Percentiles rank a stretch among this genome's conserved stretches.
These are phyloP conservation scores for Netelia virgata DNA, from an alignment of 2,888 invertebrate species.

Conservation along the genomic window DNA sequence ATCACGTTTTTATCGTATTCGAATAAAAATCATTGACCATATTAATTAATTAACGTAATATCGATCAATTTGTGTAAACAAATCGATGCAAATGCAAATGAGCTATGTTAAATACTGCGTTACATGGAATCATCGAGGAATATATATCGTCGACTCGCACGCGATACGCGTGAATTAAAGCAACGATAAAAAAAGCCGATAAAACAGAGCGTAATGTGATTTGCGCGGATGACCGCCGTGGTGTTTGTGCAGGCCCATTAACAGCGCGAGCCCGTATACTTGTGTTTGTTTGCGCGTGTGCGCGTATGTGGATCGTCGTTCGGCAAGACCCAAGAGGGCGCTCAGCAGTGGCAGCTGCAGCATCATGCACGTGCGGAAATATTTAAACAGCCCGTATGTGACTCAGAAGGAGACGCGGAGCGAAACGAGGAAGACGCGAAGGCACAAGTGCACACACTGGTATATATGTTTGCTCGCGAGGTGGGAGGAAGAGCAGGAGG, in stretches of 20 bases:
- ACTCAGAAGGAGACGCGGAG: conserved; percentile 27
- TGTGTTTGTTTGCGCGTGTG: not conserved
- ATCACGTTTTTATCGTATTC: too few species aligned
- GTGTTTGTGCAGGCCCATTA: conserved; percentile 44
- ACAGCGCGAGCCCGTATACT: conserved; percentile 19
- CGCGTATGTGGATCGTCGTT: conserved; percentile 4
- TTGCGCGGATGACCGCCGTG: conserved; percentile 1
- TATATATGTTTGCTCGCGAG: conserved; percentile 4
- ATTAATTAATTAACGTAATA: too few species aligned
- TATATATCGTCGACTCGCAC: conserved; percentile 3
- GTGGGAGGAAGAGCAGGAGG: too few species aligned
- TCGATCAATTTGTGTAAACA: not conserved
- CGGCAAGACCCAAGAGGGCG: conserved; percentile 25
- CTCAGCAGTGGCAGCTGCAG: conserved; percentile 19
- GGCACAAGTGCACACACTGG: not conserved
- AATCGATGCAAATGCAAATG: not conserved
- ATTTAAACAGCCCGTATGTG: conserved; percentile 43
- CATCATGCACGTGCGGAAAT: conserved; percentile 51
- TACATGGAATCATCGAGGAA: not conserved
- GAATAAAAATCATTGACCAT: too few species aligned
- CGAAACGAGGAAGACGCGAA: not conserved
- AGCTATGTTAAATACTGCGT: not conserved
- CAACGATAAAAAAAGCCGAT: not conserved
- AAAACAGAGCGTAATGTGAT: conserved; percentile 23
- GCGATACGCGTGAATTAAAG: not conserved